A percentile compares a stretch with the other conserved stretches of the same genome.
phyloP scores from a whole-genome alignment of 92 coral and sea anemone genomes.

The Parazoanthus darwini region DNA sequence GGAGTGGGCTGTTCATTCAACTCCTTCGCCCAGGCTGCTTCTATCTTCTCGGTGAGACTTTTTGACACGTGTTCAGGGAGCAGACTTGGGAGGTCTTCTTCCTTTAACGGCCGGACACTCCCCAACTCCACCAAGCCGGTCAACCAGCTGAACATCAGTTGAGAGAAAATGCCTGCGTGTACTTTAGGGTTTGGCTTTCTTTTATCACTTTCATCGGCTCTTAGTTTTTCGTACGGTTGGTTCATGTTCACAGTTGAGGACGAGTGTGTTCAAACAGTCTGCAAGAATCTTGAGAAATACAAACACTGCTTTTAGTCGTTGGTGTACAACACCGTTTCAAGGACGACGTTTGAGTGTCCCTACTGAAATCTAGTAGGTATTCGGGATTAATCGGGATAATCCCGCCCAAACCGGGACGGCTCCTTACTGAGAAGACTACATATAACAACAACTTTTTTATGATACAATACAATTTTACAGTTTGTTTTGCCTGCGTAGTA shows the following conservation, averaged over 20 bases:
- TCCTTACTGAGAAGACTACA: too few relatives aligned
- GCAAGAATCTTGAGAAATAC: too few relatives aligned
- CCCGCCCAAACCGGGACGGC: too few relatives aligned
- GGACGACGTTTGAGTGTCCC: too few relatives aligned
- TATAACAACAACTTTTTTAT: too few relatives aligned
- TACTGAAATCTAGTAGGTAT: too few relatives aligned
- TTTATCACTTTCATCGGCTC: not conserved
- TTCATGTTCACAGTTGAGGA: not conserved
- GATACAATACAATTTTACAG: too few relatives aligned
- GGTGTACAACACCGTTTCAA: too few relatives aligned
- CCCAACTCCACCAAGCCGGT: slow-evolving; percentile 1
- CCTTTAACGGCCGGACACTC: not conserved
- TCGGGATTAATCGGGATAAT: too few relatives aligned
- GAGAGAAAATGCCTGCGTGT: not conserved
- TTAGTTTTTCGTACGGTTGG: not conserved
- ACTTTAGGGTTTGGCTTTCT: not conserved
- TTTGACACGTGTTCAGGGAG: not conserved
- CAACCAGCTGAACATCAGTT: not conserved
- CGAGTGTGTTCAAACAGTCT: too few relatives aligned
- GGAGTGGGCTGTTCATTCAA: not conserved
- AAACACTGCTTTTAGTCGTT: too few relatives aligned
- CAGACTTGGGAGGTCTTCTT: not conserved
- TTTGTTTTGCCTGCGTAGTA: too few relatives aligned
- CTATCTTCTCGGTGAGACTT: not conserved
- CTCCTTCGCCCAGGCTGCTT: not conserved